Evolutionary conservation across 1,140 invertebrate genomes (phyloP).

Genomic region (Drosophila baimaii): DNA sequence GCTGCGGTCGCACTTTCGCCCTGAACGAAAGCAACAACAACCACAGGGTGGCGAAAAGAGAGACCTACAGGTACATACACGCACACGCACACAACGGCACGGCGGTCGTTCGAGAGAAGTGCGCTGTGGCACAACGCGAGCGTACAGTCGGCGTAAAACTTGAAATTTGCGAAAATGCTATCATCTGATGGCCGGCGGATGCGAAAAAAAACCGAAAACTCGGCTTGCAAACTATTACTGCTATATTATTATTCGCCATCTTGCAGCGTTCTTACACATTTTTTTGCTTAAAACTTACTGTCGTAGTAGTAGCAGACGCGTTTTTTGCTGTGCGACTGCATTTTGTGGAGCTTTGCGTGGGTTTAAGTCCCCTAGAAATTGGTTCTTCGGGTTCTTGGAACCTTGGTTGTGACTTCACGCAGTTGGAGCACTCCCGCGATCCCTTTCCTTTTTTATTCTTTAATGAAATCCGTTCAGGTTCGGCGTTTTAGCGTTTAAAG

Average conservation of each 20-base stretch:
- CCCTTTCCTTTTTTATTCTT: too few relatives aligned
- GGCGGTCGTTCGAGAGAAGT: slow-evolving; percentile 61
- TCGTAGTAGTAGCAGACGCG: slow-evolving; percentile 99
- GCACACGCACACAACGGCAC: slow-evolving; percentile 46
- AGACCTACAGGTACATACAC: slow-evolving; percentile 67
- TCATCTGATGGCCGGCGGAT: not conserved
- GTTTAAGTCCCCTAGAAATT: not conserved
- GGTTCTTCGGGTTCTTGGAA: not conserved
- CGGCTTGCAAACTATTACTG: not conserved
- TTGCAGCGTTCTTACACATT: not conserved
- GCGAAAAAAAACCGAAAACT: slow-evolving; percentile 4
- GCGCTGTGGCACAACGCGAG: slow-evolving; percentile 57
- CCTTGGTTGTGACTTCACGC: not conserved
- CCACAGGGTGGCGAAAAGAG: slow-evolving; percentile 27
- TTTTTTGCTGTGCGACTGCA: slow-evolving; percentile 94
- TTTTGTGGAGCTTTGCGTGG: slow-evolving; percentile 58
- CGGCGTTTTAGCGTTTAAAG: too few relatives aligned
- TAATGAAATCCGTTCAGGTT: too few relatives aligned
- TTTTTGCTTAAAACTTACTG: slow-evolving; percentile 90
- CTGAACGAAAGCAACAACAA: slow-evolving; percentile 28
- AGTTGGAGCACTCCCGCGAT: not conserved
- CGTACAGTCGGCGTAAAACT: slow-evolving; percentile 80
- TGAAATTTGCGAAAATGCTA: slow-evolving; percentile 58
- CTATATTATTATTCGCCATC: too few relatives aligned
- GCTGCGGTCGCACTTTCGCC: slow-evolving; percentile 46